Evolutionary conservation across 2,797 vertebrate genomes (phyloP).

Genomic region (Acanthiza pusilla): DNA sequence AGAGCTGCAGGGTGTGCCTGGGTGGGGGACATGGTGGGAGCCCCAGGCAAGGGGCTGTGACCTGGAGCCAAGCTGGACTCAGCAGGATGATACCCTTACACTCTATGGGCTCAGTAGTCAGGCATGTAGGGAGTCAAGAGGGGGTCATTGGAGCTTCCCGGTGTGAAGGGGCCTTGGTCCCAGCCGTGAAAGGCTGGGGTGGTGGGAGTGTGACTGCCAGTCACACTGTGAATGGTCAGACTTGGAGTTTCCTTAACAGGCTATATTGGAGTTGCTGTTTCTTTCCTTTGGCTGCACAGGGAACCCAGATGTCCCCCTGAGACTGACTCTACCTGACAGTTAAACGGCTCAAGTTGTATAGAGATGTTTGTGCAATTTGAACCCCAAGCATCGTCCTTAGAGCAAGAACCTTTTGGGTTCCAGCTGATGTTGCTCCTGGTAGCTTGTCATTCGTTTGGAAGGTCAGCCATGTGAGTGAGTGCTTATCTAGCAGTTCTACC

Average conservation of each 20-base stretch:
- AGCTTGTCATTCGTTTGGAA: not conserved
- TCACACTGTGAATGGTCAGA: not conserved
- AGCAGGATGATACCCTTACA: not conserved
- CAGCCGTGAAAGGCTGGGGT: not conserved
- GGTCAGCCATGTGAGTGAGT: not conserved
- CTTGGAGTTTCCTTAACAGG: not conserved
- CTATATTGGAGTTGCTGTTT: not conserved
- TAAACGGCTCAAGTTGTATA: not conserved
- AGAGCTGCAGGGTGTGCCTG: not conserved
- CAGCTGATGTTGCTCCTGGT: not conserved
- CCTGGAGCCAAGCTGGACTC: not conserved
- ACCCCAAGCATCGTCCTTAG: not conserved
- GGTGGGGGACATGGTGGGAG: rapidly evolving
- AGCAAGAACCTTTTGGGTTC: not conserved
- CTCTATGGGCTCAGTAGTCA: rapidly evolving
- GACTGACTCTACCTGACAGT: not conserved
- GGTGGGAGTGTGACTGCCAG: not conserved
- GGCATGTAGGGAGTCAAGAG: rapidly evolving
- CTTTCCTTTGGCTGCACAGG: not conserved
- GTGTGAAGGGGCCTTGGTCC: not conserved
- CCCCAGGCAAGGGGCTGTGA: not conserved
- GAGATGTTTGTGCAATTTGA: not conserved
- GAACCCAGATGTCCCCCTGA: not conserved
- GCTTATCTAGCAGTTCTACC: not conserved
- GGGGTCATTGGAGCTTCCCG: not conserved